phyloP scores from a whole-genome alignment of 2,888 invertebrate genomes.

The Cephus runcator region DNA sequence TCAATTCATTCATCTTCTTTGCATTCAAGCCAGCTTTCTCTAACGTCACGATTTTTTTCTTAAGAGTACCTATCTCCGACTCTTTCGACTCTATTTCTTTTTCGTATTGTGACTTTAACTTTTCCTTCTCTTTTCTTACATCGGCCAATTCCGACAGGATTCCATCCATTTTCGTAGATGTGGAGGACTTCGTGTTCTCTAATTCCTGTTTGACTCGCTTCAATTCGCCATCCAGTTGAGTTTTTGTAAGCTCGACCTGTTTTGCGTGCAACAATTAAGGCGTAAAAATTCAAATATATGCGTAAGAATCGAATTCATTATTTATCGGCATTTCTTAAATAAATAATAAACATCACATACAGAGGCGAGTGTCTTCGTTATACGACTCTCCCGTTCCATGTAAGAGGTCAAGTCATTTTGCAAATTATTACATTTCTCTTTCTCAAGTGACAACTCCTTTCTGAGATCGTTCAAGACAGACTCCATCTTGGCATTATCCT shows the following conservation, averaged over 20 bases:
- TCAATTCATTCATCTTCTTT: constrained; percentile 75
- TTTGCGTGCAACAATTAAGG: neutral
- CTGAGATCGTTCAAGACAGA: constrained; percentile 74
- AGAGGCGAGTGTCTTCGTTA: constrained; percentile 53
- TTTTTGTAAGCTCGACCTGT: constrained; percentile 70
- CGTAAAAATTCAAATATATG: neutral
- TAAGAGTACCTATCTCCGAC: constrained; percentile 79
- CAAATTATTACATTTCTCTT: constrained; percentile 72
- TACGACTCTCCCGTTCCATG: constrained; percentile 53
- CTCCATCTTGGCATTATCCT: constrained; percentile 69
- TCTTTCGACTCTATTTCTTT: constrained; percentile 83
- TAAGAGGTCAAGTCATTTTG: constrained; percentile 68
- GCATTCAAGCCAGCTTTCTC: constrained; percentile 73
- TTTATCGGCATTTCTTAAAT: neutral
- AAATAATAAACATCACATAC: constrained; percentile 34
- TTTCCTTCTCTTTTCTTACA: constrained; percentile 72
- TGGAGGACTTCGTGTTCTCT: constrained; percentile 64
- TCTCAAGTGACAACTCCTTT: constrained; percentile 67
- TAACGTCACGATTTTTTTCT: constrained; percentile 76
- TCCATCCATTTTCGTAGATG: constrained; percentile 66
- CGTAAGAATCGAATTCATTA: neutral
- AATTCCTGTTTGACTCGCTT: constrained; percentile 73
- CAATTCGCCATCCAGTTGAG: constrained; percentile 70
- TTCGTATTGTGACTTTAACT: constrained; percentile 75
- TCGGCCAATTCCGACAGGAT: constrained; percentile 68